Evolutionary conservation across 2,888 invertebrate species (phyloP), one percentile per base, ranked within the genome.

Genomic region (Portevinia maculata): DNA sequence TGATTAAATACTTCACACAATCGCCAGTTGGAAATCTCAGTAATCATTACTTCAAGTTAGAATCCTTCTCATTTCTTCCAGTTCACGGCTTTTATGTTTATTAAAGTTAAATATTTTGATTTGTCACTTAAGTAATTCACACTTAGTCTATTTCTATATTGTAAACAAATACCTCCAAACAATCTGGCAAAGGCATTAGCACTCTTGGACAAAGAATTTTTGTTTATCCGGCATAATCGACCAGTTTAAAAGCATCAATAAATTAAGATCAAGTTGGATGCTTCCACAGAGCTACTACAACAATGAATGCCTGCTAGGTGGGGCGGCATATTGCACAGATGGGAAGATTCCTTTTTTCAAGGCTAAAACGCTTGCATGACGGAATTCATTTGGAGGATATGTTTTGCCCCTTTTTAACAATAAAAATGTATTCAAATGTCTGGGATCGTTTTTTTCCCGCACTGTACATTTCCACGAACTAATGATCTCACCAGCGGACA

Each of bases 401-500:
- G 11, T n/a, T 37, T 24, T 46, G 11, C 21, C 5, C 8, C 5
- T 24, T 48, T 28, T 48, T 8, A n/a, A 24, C 17, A 13, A 24
- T 24, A 2, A 11, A 6, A 9, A 21, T 28, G 2, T 24, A 13
- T 28, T 52, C 17, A 3, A 17, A 34, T 55, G 64, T 30, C 39
- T 21, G 48, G 6, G 13, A 24, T 41, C 24, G n/a, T 50, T 50
- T 57, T 28, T 60, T 60, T 15, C 8, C 28, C 28, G n/a, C 5
- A 13, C n/a, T 41, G 9, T 24, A n/a, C 17, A 28, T 11, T 75
- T 67, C 75, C 65, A 57, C 59, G 75, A 75, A 75, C 52, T 44
- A 59, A 37, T 67, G 75, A 75, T 75, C 75, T 75, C 75, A 75
- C 52, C 65, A 50, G 48, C 8, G 17, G 11, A 21, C 28, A n/a